These are phyloP conservation scores for Neostethus bicornis DNA, from an alignment of 2,797 vertebrate genomes.

Conservation along the genomic window DNA sequence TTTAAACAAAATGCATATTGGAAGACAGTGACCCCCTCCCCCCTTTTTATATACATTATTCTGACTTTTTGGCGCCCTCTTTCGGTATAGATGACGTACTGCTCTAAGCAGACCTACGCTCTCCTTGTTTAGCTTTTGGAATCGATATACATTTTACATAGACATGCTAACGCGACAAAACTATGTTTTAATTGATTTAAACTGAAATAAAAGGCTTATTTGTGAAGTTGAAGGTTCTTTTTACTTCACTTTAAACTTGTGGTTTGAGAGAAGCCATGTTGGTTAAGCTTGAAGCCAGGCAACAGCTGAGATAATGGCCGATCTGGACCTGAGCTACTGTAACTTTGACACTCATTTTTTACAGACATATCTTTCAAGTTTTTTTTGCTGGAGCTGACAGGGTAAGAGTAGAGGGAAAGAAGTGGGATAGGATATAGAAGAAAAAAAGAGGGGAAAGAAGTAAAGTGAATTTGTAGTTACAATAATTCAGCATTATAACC, in stretches of 20 bases:
- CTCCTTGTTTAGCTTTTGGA: conserved; percentile 23
- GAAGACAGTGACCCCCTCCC: no score
- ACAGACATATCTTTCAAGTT: no score
- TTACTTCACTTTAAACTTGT: conserved; percentile 32
- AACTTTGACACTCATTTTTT: conserved; percentile 56
- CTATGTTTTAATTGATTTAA: neutral
- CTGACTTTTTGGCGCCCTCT: conserved; percentile 51
- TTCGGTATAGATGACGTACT: conserved; percentile 26
- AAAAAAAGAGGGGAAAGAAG: no score
- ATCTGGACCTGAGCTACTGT: conserved; percentile 64
- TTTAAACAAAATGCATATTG: no score
- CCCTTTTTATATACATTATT: neutral
- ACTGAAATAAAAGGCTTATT: neutral
- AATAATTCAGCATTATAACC: no score
- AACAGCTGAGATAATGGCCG: conserved; percentile 81
- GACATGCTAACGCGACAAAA: neutral
- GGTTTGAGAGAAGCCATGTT: conserved; percentile 73
- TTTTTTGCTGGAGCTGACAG: no score
- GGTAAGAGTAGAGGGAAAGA: no score
- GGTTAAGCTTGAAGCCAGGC: conserved; percentile 71
- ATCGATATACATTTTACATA: conserved; percentile 11
- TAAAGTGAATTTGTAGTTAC: no score
- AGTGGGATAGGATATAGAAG: no score
- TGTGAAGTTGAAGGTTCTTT: neutral
- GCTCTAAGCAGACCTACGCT: conserved; percentile 14